phyloP scores from a whole-genome alignment of 2,797 vertebrate species.

The Oryzias sinensis region DNA sequence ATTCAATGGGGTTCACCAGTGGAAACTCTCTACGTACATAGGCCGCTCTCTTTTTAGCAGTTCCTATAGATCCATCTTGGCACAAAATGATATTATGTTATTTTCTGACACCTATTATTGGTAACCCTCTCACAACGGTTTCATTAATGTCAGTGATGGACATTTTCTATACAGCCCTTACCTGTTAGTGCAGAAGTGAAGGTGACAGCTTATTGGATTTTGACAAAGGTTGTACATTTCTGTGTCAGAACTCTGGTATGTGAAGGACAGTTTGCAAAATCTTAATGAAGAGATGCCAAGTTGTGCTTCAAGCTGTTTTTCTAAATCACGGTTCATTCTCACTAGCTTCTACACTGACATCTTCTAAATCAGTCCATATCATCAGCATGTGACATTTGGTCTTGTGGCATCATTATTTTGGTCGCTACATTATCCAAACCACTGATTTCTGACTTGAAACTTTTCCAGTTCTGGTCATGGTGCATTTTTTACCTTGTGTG shows the following conservation, averaged over 20 bases:
- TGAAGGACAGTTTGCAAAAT: slow-evolving; percentile 8
- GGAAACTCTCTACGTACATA: too few species aligned
- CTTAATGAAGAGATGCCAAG: slow-evolving; percentile 19
- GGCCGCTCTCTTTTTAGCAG: too few species aligned
- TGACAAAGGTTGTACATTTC: slow-evolving; percentile 24
- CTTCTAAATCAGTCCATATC: neutral
- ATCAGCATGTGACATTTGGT: slow-evolving; percentile 9
- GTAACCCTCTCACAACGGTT: too few species aligned
- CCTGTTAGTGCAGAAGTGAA: slow-evolving; percentile 26
- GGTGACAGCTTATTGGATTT: slow-evolving; percentile 21
- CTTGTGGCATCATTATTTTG: slow-evolving; percentile 11
- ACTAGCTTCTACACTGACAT: neutral
- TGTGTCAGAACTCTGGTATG: neutral
- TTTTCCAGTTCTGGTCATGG: slow-evolving; percentile 25
- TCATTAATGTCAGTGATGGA: too few species aligned
- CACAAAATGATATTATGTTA: too few species aligned
- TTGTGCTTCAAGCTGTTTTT: slow-evolving; percentile 22
- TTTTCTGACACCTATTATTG: too few species aligned
- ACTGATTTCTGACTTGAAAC: slow-evolving; percentile 30
- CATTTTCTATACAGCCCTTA: slow-evolving; percentile 3
- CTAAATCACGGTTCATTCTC: slow-evolving; percentile 1
- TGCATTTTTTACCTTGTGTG: slow-evolving; percentile 41
- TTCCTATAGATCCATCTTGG: too few species aligned
- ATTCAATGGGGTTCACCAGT: neutral
- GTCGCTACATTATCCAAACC: neutral